Conservation (phyloP, 1,140 invertebrate species). For the Temnothorax curvispinosus region DNA sequence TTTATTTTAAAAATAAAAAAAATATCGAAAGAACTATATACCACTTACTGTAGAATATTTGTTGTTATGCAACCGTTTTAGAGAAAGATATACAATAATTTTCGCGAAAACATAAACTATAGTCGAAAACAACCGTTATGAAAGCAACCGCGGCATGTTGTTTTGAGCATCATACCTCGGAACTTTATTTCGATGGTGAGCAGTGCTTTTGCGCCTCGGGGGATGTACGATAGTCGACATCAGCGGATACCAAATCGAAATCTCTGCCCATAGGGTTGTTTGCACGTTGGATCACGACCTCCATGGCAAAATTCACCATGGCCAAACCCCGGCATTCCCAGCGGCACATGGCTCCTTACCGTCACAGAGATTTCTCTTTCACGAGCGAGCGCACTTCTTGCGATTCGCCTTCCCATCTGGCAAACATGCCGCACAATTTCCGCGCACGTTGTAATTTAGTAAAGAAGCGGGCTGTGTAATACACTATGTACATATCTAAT, state of each 20-base stretch:
- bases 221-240: constrained; percentile 71
- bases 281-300: constrained; percentile 76
- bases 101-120: constrained; percentile 31
- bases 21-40: background rate
- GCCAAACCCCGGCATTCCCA: constrained; percentile 68
- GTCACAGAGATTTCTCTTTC: constrained; percentile 48
- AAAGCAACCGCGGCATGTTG: constrained; percentile 1
- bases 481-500: background rate
- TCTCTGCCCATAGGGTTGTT: constrained; percentile 75
- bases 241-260: constrained; percentile 73
- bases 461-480: constrained; percentile 11
- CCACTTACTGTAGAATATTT: background rate
- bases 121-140: constrained; percentile 23
- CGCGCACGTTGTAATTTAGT: constrained; percentile 31
- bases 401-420: constrained; percentile 2
- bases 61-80: background rate
- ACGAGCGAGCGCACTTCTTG: constrained; percentile 43
- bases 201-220: constrained; percentile 73
- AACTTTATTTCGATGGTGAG: constrained; percentile 67
- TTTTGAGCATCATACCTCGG: constrained; percentile 26
- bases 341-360: constrained; percentile 30
- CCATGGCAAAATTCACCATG: constrained; percentile 75
- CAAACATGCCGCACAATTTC: constrained; percentile 41
- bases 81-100: constrained; percentile 5
- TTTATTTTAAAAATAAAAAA: background rate